Conservation (phyloP, 2,797 vertebrate species). For the Tauraco hartlaubi region DNA sequence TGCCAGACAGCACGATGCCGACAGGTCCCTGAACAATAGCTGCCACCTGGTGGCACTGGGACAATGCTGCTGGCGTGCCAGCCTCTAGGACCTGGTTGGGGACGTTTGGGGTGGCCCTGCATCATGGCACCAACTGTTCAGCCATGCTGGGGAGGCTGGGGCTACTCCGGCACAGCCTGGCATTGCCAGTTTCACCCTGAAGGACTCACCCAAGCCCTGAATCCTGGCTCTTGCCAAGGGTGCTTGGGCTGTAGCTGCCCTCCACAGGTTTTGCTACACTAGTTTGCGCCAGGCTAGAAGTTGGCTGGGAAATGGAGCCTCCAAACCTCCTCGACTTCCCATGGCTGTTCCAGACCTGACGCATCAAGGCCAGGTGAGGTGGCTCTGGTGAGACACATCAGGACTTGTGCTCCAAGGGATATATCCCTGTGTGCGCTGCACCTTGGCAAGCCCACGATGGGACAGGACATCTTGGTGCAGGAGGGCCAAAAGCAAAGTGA, state of each 20-base stretch:
- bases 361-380: not conserved
- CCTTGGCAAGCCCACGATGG: not conserved
- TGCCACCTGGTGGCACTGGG: conserved; percentile 48
- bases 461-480: rapidly evolving
- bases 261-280: not conserved
- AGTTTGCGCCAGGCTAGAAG: not conserved
- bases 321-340: rapidly evolving
- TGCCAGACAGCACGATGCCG: rapidly evolving
- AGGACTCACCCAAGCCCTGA: not conserved
- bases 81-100: not conserved
- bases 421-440: rapidly evolving
- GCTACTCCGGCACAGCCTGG: rapidly evolving
- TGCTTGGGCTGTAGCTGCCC: not conserved
- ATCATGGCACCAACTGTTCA: not conserved
- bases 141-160: not conserved
- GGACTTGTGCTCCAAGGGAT: not conserved
- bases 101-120: not conserved
- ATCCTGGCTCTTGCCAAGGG: not conserved
- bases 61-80: not conserved
- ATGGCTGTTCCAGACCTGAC: rapidly evolving
- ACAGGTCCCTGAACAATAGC: not conserved
- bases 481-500: not conserved
- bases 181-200: not conserved
- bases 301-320: not conserved
- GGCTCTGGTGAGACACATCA: not conserved